These are phyloP conservation scores for Tautogolabrus adspersus DNA, from an alignment of 2,113 vertebrate genomes.

Conservation along the genomic window DNA sequence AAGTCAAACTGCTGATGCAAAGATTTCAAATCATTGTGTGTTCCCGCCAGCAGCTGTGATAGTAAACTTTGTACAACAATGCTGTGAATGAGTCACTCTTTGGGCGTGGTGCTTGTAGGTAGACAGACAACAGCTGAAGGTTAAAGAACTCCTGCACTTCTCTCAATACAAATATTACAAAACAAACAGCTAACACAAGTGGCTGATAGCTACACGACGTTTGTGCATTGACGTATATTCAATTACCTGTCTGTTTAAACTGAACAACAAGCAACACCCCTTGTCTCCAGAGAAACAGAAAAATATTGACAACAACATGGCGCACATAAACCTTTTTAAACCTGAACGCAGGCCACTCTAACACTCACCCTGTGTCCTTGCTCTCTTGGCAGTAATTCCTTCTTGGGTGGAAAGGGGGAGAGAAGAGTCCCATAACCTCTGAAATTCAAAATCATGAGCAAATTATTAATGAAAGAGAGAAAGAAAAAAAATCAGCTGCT, in stretches of 20 bases:
- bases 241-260: constrained; percentile 27
- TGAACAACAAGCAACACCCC: constrained; percentile 7
- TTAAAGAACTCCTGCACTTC: constrained; percentile 6
- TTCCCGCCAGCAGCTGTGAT: not conserved
- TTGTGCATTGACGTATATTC: not conserved
- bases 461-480: constrained; percentile 2
- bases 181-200: constrained; percentile 1
- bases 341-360: not conserved
- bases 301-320: constrained; percentile 52
- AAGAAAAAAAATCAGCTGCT: not conserved
- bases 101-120: constrained; percentile 55
- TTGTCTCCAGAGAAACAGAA: constrained; percentile 54
- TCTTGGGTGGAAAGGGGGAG: constrained; percentile 77
- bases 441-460: constrained; percentile 39
- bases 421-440: constrained; percentile 66
- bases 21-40: not conserved
- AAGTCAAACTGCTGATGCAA: not conserved
- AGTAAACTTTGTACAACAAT: constrained; percentile 31
- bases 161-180: not conserved
- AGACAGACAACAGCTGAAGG: not conserved
- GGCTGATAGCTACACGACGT: not conserved
- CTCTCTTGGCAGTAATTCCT: constrained; percentile 74
- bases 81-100: constrained; percentile 62
- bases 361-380: constrained; percentile 77
- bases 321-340: constrained; percentile 17